Evolutionary conservation across 2,113 vertebrate genomes (phyloP).

Genomic region (Austrofundulus limnaeus): DNA sequence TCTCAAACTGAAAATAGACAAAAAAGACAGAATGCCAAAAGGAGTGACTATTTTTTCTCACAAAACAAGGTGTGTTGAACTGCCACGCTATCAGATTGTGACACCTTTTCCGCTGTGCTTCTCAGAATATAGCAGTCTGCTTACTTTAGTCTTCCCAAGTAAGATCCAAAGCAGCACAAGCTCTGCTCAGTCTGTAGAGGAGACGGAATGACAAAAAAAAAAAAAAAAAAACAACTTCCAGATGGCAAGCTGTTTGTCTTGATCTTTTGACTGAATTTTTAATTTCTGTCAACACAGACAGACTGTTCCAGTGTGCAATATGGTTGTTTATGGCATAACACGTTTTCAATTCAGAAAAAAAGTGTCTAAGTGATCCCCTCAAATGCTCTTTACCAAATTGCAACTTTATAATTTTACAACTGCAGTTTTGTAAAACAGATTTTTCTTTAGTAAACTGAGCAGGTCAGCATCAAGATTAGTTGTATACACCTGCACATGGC

Average conservation of each 20-base stretch:
- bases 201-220: constrained; percentile 11
- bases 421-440: neutral
- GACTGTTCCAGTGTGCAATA: neutral
- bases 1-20: too few species aligned
- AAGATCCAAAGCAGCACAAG: constrained; percentile 14
- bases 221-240: constrained; percentile 7
- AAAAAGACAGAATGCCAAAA: too few species aligned
- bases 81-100: neutral
- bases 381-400: neutral
- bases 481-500: too few species aligned
- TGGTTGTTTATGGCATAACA: constrained; percentile 5
- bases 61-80: neutral
- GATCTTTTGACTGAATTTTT: constrained; percentile 1
- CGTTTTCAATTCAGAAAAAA: neutral
- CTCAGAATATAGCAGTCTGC: constrained; percentile 33
- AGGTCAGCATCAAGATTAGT: too few species aligned
- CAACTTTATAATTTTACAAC: neutral
- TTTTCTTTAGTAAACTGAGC: neutral
- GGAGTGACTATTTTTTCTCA: too few species aligned
- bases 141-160: constrained; percentile 24
- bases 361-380: too few species aligned
- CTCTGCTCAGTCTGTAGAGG: neutral
- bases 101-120: constrained; percentile 46
- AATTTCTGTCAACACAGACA: constrained; percentile 4
- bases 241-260: constrained; percentile 11